Evolutionary conservation across 2,113 vertebrate genomes (phyloP).

Genomic region (Apteryx owenii): DNA sequence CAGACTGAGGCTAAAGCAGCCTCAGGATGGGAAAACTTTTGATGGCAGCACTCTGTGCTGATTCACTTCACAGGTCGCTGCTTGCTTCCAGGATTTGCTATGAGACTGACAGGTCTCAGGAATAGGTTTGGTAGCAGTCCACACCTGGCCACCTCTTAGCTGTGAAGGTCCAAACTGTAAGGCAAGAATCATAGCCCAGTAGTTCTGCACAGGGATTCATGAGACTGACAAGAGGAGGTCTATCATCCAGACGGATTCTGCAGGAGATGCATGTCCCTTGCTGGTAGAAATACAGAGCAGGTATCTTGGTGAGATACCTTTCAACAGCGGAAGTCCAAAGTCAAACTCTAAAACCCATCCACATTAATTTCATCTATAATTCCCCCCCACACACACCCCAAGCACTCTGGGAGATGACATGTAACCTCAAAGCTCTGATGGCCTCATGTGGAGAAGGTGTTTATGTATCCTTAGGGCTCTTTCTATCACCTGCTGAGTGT

Average conservation of each 20-base stretch:
- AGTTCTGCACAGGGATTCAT: background rate
- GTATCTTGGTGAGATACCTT: background rate
- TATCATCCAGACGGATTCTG: background rate
- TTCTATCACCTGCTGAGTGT: constrained; percentile 24
- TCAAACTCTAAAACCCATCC: background rate
- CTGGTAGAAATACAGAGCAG: background rate
- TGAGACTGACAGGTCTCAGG: background rate
- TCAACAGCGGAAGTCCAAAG: background rate
- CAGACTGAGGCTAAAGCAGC: background rate
- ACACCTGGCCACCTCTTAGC: background rate
- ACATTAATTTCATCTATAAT: background rate
- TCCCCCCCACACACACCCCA: constrained; percentile 10
- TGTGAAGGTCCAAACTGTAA: background rate
- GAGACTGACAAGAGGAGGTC: background rate
- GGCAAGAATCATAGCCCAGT: background rate
- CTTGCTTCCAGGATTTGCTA: background rate
- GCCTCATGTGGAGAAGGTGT: constrained; percentile 52
- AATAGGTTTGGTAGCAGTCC: background rate
- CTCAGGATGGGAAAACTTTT: background rate
- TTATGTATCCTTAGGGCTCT: constrained; percentile 39
- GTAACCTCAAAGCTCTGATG: constrained; percentile 33
- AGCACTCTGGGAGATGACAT: background rate
- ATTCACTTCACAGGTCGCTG: background rate
- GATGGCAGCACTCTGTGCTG: background rate
- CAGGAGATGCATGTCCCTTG: background rate